phyloP scores from a whole-genome alignment of 2,797 vertebrate genomes.

The Cossypha caffra region DNA sequence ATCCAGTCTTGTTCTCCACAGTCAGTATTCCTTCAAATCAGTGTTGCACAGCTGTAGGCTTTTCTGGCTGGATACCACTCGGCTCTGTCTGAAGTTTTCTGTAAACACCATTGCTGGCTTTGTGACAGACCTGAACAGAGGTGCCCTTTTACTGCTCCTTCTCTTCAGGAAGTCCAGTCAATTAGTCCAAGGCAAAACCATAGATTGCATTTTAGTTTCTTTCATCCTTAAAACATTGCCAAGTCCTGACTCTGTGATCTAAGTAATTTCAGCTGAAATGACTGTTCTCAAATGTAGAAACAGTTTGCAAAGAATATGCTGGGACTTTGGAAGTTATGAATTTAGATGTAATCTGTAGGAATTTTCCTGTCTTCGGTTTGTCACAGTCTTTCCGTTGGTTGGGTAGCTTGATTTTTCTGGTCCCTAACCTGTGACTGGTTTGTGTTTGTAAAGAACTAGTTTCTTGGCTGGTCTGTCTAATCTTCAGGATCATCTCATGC shows the following conservation, averaged over 20 bases:
- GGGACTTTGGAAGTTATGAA: neutral
- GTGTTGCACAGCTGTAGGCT: constrained; percentile 72
- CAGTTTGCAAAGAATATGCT: neutral
- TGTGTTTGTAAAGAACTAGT: neutral
- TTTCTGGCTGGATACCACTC: constrained; percentile 69
- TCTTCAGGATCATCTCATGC: neutral
- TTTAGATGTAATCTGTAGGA: neutral
- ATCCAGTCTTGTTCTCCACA: constrained; percentile 50
- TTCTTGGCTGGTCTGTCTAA: neutral
- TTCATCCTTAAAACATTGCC: constrained; percentile 47
- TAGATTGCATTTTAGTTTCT: constrained; percentile 48
- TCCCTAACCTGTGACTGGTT: neutral
- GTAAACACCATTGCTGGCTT: constrained; percentile 81
- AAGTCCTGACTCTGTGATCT: neutral
- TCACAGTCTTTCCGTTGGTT: neutral
- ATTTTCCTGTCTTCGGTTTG: neutral
- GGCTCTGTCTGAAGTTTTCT: constrained; percentile 79
- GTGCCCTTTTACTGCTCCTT: constrained; percentile 80
- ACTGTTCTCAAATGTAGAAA: neutral
- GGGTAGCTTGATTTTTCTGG: neutral
- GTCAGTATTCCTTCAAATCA: constrained; percentile 49
- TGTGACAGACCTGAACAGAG: constrained; percentile 77
- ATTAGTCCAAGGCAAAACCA: constrained; percentile 67
- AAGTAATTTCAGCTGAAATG: neutral
- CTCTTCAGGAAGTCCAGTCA: constrained; percentile 79